Percentiles rank a stretch among this genome's conserved stretches.
phyloP scores from a whole-genome alignment of 2,113 vertebrate genomes.

The Calcarius ornatus region DNA sequence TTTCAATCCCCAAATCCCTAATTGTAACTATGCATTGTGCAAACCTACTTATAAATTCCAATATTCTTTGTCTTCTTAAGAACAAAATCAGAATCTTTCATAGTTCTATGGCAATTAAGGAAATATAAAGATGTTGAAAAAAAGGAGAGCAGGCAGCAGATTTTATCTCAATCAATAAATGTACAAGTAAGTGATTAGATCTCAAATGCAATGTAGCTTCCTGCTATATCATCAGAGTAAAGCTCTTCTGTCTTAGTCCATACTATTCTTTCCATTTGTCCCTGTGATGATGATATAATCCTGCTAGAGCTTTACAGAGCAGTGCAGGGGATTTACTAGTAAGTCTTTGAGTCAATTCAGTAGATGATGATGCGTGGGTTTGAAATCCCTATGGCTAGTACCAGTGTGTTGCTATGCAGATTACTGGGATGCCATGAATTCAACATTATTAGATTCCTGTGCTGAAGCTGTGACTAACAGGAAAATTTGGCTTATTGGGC shows the following conservation, averaged over 20 bases:
- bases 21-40: not conserved
- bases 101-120: not conserved
- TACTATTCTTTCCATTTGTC: constrained; percentile 22
- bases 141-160: not conserved
- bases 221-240: not conserved
- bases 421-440: constrained; percentile 3
- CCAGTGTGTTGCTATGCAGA: constrained; percentile 39
- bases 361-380: constrained; percentile 1
- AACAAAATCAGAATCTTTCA: not conserved
- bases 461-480: not conserved
- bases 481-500: constrained; percentile 10
- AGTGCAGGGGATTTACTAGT: constrained; percentile 40
- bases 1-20: not conserved
- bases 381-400: constrained; percentile 8
- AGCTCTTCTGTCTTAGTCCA: constrained; percentile 31
- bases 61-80: not conserved
- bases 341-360: constrained; percentile 49
- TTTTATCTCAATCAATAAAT: constrained; percentile 14
- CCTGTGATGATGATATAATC: constrained; percentile 49
- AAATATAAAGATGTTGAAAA: not conserved
- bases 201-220: not conserved
- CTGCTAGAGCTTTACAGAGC: constrained; percentile 7
- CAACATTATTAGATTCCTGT: not conserved
- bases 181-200: constrained; percentile 12
- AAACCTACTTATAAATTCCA: not conserved